Evolutionary conservation across 2,113 vertebrate genomes (phyloP), one percentile per base, ranked within the genome.

Genomic region (Gambusia holbrooki): DNA sequence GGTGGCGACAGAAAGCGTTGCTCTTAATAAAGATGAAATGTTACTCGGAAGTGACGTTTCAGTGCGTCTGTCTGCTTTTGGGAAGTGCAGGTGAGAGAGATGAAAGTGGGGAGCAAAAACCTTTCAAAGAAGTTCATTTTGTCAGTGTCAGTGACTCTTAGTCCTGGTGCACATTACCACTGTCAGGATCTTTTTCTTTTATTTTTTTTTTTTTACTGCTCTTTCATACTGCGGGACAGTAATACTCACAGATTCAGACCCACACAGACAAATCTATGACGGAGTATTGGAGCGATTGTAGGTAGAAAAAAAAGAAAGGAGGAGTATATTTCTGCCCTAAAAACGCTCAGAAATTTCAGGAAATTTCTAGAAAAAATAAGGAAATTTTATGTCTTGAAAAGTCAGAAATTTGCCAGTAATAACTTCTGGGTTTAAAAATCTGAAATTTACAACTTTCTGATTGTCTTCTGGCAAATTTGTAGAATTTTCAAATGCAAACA

Each of bases 1-100:
- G 22, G 12, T 19, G 13, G 62, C 67, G 58, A 69, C 12, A 58
- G 27, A 81, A 54, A 70, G 35, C 45, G 66, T 61, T 35, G 28
- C 19, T 77, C 37, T 48, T 48, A 48, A 19, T 66, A 73, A 85
- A 62, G 67, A 70, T 32, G 19, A 66, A 76, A 80, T 33, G 75
- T 79, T 80, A 58, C 75, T 74, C 27, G 45, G 63, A 67, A 79
- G 66, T 76, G 80, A 81, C 82, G 84, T 84, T 79, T 76, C 58
- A 22, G 48, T 32, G 58, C 54, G 25, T 63, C 58, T 69, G 66
- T 82, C 48, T 66, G 48, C 0, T 32, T 30, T 35, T 33, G 30
- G 22, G 29, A 40, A 33, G 72, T 33, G 10, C 37, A 27, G 33
- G 58, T 79, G 75, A 69, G 77, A 73, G 5, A 66, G 71, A 77